Conservation (phyloP, 64 coral and sea anemone species). For the Platygyra sinensis region DNA sequence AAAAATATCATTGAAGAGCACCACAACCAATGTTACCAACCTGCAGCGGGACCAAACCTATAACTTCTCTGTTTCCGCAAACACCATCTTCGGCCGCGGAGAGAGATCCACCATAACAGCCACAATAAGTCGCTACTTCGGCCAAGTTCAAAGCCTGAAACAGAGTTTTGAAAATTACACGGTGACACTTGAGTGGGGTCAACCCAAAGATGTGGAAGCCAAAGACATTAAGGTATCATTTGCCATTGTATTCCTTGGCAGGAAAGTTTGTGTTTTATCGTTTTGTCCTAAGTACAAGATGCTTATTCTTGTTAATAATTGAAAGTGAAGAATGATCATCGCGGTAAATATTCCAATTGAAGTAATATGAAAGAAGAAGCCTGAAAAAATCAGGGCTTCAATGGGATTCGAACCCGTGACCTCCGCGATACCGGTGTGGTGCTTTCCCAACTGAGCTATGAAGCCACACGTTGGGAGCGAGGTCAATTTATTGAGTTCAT, state of each 20-base stretch:
- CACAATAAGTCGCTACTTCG: not conserved
- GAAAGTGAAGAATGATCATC: too few relatives aligned
- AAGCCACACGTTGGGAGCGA: too few relatives aligned
- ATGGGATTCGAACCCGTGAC: too few relatives aligned
- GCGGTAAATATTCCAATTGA: too few relatives aligned
- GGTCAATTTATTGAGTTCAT: too few relatives aligned
- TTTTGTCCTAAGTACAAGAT: too few relatives aligned
- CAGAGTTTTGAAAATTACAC: not conserved
- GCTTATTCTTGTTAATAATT: too few relatives aligned
- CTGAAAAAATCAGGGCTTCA: too few relatives aligned
- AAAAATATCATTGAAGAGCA: not conserved
- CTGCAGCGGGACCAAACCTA: not conserved
- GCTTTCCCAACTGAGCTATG: too few relatives aligned
- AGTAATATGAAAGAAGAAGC: too few relatives aligned
- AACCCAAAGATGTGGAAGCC: not conserved
- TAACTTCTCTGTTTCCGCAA: not conserved
- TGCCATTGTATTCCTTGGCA: not conserved
- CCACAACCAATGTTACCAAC: not conserved
- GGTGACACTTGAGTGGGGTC: not conserved
- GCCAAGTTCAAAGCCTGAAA: not conserved
- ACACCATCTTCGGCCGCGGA: not conserved
- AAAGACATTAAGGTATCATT: not conserved
- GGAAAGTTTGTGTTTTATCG: too few relatives aligned
- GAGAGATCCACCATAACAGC: not conserved
- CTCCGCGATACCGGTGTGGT: too few relatives aligned